These are phyloP conservation scores for Scaptomyza polygonia DNA, from an alignment of 2,888 invertebrate genomes.

Conservation along the genomic window DNA sequence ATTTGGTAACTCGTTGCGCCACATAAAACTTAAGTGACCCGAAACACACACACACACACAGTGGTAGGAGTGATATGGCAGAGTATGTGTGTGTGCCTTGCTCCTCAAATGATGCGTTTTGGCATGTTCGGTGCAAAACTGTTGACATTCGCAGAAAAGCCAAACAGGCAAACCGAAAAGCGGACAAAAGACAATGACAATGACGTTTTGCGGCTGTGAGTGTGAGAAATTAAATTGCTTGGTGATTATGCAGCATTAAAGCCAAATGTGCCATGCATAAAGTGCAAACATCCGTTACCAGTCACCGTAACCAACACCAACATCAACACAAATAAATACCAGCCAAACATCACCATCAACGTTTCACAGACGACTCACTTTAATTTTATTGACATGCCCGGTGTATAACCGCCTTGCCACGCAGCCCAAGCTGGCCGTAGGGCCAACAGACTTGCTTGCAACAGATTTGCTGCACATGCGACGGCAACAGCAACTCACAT, in stretches of 20 bases:
- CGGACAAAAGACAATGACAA: conserved; percentile 32
- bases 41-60: conserved; percentile 53
- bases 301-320: conserved; percentile 20
- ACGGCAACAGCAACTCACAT: conserved; percentile 50
- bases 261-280: conserved; percentile 73
- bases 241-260: conserved; percentile 80
- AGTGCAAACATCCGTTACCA: conserved; percentile 66
- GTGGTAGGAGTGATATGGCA: conserved; percentile 4
- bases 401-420: conserved; percentile 23
- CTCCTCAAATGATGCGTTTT: conserved; percentile 20
- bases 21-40: conserved; percentile 81
- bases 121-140: conserved; percentile 59
- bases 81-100: not conserved
- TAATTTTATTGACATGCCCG: conserved; percentile 74
- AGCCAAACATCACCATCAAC: conserved; percentile 23
- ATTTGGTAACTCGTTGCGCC: conserved; percentile 81
- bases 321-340: conserved; percentile 7
- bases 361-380: conserved; percentile 56
- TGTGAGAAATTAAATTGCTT: conserved; percentile 78
- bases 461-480: conserved; percentile 76
- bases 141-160: conserved; percentile 71
- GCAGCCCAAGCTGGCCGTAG: conserved; percentile 3
- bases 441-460: conserved; percentile 31
- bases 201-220: conserved; percentile 40
- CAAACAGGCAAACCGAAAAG: conserved; percentile 31